Percentiles rank a stretch among this genome's conserved stretches.
These are phyloP conservation scores for Hypolimnas misippus DNA, from an alignment of 2,888 invertebrate genomes.

Conservation along the genomic window DNA sequence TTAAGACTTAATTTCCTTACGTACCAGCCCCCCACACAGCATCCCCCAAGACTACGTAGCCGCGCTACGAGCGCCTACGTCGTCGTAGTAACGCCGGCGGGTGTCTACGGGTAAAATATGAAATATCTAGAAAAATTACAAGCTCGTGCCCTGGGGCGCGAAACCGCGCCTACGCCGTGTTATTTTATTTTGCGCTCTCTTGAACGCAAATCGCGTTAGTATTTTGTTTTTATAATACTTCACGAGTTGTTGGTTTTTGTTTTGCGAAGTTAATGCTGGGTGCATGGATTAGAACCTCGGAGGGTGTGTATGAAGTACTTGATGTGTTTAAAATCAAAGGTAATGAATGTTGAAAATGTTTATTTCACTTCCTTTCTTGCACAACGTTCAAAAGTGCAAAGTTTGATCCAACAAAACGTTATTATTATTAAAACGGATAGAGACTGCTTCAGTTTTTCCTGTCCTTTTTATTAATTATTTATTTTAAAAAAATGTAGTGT, in stretches of 20 bases:
- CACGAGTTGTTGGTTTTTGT: conserved; percentile 60
- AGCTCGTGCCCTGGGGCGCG: conserved; percentile 64
- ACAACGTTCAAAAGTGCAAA: neutral
- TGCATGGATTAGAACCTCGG: conserved; percentile 45
- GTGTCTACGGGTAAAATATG: conserved; percentile 72
- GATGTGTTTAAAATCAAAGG: conserved; percentile 24
- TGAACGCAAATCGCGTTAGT: conserved; percentile 68
- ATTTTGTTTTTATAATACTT: conserved; percentile 61
- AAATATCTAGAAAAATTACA: conserved; percentile 81
- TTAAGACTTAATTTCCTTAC: conserved; percentile 29
- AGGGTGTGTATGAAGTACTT: conserved; percentile 35
- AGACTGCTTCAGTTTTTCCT: neutral
- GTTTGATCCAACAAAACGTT: neutral
- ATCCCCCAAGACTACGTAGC: conserved; percentile 55
- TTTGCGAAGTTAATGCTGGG: conserved; percentile 45
- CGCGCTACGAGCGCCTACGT: conserved; percentile 62
- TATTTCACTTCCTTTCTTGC: conserved; percentile 10
- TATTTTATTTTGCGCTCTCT: conserved; percentile 82
- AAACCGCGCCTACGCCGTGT: conserved; percentile 77
- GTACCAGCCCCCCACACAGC: conserved; percentile 31
- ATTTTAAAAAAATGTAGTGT: no score
- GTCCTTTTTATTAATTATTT: neutral
- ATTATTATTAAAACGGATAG: neutral
- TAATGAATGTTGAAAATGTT: conserved; percentile 10
- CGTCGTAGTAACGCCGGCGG: conserved; percentile 69